Evolutionary conservation across 2,888 invertebrate genomes (phyloP).

Genomic region (Heteromyza rotundicornis): DNA sequence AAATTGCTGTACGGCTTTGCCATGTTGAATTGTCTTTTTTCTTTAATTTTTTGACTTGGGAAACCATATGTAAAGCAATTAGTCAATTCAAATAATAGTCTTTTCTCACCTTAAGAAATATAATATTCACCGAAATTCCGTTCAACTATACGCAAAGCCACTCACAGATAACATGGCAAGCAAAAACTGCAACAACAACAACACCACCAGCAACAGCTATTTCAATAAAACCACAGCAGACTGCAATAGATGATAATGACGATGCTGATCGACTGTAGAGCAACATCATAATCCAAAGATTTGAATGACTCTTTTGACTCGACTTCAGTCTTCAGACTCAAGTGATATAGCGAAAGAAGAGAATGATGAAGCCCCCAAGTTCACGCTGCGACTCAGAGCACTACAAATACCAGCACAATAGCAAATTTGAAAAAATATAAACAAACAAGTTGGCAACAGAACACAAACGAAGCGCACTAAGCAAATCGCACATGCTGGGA

Average conservation of each 20-base stretch:
- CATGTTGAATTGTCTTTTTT: no score
- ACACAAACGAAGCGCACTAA: no score
- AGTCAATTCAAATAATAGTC: no score
- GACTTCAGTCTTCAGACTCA: neutral
- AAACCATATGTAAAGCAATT: no score
- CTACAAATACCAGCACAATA: constrained; percentile 9
- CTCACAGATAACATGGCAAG: neutral
- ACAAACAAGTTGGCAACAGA: constrained; percentile 19
- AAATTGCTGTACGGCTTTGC: no score
- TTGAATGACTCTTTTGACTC: neutral
- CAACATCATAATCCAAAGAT: neutral
- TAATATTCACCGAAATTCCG: no score
- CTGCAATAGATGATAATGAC: neutral
- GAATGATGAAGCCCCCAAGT: neutral
- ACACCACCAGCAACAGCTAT: neutral
- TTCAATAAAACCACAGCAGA: neutral
- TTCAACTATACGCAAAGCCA: neutral
- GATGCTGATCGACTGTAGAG: neutral
- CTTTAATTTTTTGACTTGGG: no score
- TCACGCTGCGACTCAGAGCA: constrained; percentile 22
- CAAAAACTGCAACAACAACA: neutral
- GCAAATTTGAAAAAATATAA: constrained; percentile 24
- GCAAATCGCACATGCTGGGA: no score
- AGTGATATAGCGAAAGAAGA: neutral
- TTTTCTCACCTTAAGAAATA: no score